Conservation (phyloP, 1,140 invertebrate genomes). For the Heliconius nattereri region DNA sequence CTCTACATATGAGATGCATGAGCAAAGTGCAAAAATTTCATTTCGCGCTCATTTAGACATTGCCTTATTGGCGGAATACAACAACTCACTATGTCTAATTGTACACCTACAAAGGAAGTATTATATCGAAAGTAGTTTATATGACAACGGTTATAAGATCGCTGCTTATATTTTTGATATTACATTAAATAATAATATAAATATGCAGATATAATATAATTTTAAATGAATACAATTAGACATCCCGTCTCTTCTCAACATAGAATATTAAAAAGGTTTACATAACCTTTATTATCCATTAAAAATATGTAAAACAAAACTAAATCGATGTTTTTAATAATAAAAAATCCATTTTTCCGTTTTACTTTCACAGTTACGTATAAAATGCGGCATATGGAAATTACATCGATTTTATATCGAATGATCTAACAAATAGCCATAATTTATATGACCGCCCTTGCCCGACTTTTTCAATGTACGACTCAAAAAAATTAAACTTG, state of each 20-base stretch:
- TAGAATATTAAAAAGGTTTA: background rate
- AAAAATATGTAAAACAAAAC: background rate
- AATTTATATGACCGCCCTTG: background rate
- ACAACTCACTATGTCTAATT: too few species aligned
- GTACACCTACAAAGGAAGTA: too few species aligned
- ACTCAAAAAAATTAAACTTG: too few species aligned
- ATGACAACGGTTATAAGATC: background rate
- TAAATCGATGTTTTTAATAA: constrained; percentile 1
- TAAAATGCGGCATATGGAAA: background rate
- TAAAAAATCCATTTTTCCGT: background rate
- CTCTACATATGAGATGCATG: too few species aligned
- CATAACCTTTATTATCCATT: constrained; percentile 2
- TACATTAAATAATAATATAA: background rate
- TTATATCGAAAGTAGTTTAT: background rate
- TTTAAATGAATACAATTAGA: background rate
- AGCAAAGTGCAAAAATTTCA: too few species aligned
- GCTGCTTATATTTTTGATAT: background rate
- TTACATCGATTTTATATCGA: background rate
- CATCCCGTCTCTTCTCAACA: background rate
- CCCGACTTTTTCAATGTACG: background rate
- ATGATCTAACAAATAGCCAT: background rate
- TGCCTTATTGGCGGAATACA: background rate
- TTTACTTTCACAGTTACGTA: constrained; percentile 2
- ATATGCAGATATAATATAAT: background rate
- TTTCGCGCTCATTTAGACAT: too few species aligned